These are phyloP conservation scores for Lochmaea capreae DNA, from an alignment of 2,888 invertebrate species.

Conservation along the genomic window DNA sequence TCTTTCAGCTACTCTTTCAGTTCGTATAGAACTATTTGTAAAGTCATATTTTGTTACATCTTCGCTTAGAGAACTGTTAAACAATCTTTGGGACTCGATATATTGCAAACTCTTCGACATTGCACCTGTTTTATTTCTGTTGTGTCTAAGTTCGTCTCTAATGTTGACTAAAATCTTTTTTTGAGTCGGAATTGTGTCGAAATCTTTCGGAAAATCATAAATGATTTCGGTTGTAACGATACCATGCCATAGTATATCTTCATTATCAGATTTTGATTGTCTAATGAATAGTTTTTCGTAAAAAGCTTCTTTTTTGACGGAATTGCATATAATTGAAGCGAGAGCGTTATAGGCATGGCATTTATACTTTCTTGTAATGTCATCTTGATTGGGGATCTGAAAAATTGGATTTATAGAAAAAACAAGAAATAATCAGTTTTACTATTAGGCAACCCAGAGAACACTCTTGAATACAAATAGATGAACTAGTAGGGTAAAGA, in stretches of 20 bases:
- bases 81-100: slow-evolving; percentile 71
- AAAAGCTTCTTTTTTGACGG: slow-evolving; percentile 68
- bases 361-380: slow-evolving; percentile 69
- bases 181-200: slow-evolving; percentile 66
- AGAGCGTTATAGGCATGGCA: slow-evolving; percentile 75
- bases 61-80: slow-evolving; percentile 73
- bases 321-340: slow-evolving; percentile 71
- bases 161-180: slow-evolving; percentile 67
- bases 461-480: too few relatives aligned
- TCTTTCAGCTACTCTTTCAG: slow-evolving; percentile 34
- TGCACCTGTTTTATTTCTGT: slow-evolving; percentile 7
- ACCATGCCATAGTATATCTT: slow-evolving; percentile 70
- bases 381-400: slow-evolving; percentile 48
- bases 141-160: slow-evolving; percentile 53
- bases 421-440: background rate
- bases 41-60: slow-evolving; percentile 74
- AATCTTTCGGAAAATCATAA: slow-evolving; percentile 69
- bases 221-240: slow-evolving; percentile 68
- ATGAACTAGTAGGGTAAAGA: too few relatives aligned
- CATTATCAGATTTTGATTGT: slow-evolving; percentile 63
- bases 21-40: slow-evolving; percentile 60
- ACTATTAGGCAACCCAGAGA: too few relatives aligned
- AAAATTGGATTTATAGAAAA: background rate
- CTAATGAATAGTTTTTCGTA: slow-evolving; percentile 69
- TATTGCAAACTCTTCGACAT: slow-evolving; percentile 57